Evolutionary conservation across 2,113 vertebrate genomes (phyloP), one percentile per base, ranked within the genome.

Genomic region (Aptenodytes forsteri): DNA sequence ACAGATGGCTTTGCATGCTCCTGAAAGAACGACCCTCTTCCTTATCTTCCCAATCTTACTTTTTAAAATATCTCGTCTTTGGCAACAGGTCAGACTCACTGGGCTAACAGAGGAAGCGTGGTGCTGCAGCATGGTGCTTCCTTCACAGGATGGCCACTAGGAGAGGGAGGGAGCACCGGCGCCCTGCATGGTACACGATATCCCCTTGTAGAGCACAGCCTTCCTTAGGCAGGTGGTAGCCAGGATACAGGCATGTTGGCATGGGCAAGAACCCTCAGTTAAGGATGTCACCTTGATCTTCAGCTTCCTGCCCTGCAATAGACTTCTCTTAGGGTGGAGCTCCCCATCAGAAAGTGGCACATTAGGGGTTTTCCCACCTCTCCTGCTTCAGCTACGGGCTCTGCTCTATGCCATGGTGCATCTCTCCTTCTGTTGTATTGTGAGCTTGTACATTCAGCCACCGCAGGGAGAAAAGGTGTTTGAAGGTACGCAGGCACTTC

Each of bases 161-260:
- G 49, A 38, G 15, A 19, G 34, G 34, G 18, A 71, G 40, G 21
- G n/a, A 64, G 26, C 30, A 6, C 26, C 2, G 21, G 1, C 18
- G 42, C 22, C 34, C 42, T 4, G 19, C 25, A 2, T 0, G 3
- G 70, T 7, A 12, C 7, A 4, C 4, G n/a, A 23, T 6, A 17
- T 29, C 22, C 32, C 84, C 54, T 25, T 21, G 25, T 3, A 29
- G 49, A 56, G 73, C 64, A 23, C 56, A 47, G 26, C 49, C 64
- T 21, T 11, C 50, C 47, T 21, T 1, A 3, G 54, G 30, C 38
- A 27, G 13, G 34, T 7, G 12, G 29, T 16, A 42, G 21, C 46
- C 2, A 4, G 29, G 61, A 34, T 6, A 25, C 2, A 17, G 49
- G 23, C 29, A 19, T 2, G 2, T 7, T 49, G n/a, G 19, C 64